A percentile compares a stretch with the other conserved stretches of the same genome.
These are phyloP conservation scores for Anser cygnoides DNA, from an alignment of 2,113 vertebrate genomes.

Conservation along the genomic window DNA sequence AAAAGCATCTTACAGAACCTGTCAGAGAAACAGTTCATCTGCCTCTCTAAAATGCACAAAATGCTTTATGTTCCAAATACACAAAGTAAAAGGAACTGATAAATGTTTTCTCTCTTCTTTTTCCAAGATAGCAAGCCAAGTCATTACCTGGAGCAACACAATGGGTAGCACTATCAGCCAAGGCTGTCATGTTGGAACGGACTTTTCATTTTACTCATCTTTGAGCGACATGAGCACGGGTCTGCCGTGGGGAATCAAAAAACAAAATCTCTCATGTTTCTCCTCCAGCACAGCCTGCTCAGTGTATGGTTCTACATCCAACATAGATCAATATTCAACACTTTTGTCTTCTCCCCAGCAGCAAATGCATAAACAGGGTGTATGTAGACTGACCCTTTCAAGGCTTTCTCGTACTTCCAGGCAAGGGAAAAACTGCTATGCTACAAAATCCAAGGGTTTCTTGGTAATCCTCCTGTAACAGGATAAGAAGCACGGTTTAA, in stretches of 20 bases:
- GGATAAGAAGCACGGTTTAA: background rate
- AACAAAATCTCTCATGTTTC: background rate
- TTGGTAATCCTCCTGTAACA: background rate
- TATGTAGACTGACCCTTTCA: background rate
- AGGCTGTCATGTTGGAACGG: background rate
- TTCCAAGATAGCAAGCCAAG: background rate
- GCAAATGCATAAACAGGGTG: background rate
- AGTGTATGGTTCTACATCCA: background rate
- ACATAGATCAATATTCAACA: background rate
- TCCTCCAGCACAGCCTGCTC: background rate
- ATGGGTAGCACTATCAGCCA: background rate
- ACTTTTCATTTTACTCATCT: background rate
- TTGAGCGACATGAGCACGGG: background rate
- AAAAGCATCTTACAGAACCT: background rate
- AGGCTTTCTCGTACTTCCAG: background rate
- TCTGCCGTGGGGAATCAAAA: background rate
- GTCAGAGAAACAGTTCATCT: background rate
- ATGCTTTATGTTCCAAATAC: fast-evolving
- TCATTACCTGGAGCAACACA: background rate
- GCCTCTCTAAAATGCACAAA: background rate
- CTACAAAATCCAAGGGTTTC: background rate
- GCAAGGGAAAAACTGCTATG: background rate
- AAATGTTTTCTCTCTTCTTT: background rate
- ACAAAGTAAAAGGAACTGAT: background rate
- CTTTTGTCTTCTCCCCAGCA: background rate